Percentiles rank a stretch among this genome's conserved stretches.
Conservation (phyloP, 1,140 invertebrate genomes). For the Manduca sexta region DNA sequence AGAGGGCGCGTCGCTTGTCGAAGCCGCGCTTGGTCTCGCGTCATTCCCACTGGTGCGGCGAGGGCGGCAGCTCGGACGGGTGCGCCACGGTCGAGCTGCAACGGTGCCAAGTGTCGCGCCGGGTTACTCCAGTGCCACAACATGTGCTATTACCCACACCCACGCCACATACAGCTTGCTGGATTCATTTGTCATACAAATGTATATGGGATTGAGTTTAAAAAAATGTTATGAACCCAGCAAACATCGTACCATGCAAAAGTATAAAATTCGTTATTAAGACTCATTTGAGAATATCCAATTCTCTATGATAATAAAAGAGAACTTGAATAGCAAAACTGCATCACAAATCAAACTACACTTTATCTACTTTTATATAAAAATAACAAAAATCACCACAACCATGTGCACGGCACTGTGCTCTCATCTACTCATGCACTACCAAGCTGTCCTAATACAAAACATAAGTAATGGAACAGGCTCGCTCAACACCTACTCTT, state of each 20-base stretch:
- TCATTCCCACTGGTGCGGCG: constrained; percentile 98
- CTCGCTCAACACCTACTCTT: too few relatives aligned
- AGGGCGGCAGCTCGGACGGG: constrained; percentile 96
- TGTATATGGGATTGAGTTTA: neutral
- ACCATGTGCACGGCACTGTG: constrained; percentile 62
- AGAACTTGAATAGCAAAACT: constrained; percentile 54
- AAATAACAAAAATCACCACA: constrained; percentile 55
- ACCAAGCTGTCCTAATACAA: constrained; percentile 16
- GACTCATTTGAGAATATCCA: constrained; percentile 1
- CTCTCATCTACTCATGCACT: constrained; percentile 64
- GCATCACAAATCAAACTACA: constrained; percentile 59
- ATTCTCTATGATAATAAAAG: constrained; percentile 54
- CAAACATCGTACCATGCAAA: constrained; percentile 49
- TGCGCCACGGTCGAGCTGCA: constrained; percentile 97
- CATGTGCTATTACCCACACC: constrained; percentile 38
- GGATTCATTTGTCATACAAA: constrained; percentile 12
- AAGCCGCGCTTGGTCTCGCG: constrained; percentile 53
- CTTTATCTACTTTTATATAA: constrained; percentile 40
- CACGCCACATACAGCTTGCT: constrained; percentile 31
- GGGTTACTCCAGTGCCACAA: constrained; percentile 24
- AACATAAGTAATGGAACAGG: too few relatives aligned
- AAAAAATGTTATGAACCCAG: constrained; percentile 30
- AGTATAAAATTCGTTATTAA: constrained; percentile 24
- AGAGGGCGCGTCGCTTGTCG: constrained; percentile 43
- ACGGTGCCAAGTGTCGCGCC: constrained; percentile 31